Base-by-base conservation (phyloP, 2,888 invertebrate species). In the Hydriomena furcata region DNA sequence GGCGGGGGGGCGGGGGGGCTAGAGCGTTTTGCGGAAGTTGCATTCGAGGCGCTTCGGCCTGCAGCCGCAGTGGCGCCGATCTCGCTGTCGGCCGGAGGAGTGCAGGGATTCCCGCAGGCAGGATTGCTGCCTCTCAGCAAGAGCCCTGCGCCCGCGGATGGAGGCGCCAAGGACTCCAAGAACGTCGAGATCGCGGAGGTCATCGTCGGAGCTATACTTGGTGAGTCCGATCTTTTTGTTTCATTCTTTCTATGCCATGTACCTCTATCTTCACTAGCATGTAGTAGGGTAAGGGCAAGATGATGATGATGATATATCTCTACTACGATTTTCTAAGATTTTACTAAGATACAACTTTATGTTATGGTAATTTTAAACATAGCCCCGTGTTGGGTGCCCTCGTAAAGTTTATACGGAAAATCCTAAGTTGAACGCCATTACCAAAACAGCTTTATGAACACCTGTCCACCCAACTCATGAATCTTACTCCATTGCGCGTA, bases 141-240 rank as follows among this genome's bases (percentile, higher is more conserved):
- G 92, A 95, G 95, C 84, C 89, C 89, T 70, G 95, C 95, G 80
- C 95, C 95, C 63, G 95, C 94, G 64, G 95, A 95, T 91, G 91
- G 93, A 73, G 91, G 91, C 71, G 93, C 92, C 84, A 95, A 95
- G 92, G 96, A 96, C 91, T 92, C 94, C 77, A 96, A 96, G 92
- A 96, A 96, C 91, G 95, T 97, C 80, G 97, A 98, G 93, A 97
- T 99, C 83, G 95, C 97, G 53, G 97, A 98, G 93, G 94, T 95
- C 88, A 97, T 98, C 90, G 98, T 99, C 82, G 99, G 98, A 78
- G 98, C 98, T 80, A 98, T 99, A 78, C 93, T 99, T 85, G 99
- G 97, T 92, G 84, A 92, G 91, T n/a, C n/a, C 20, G 28, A 8
- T 30, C 0, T 4, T 12, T 25, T 23, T 6, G 7, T 7, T 23